Evolutionary conservation across 2,113 vertebrate genomes (phyloP).

Genomic region (Chaenocephalus aceratus): DNA sequence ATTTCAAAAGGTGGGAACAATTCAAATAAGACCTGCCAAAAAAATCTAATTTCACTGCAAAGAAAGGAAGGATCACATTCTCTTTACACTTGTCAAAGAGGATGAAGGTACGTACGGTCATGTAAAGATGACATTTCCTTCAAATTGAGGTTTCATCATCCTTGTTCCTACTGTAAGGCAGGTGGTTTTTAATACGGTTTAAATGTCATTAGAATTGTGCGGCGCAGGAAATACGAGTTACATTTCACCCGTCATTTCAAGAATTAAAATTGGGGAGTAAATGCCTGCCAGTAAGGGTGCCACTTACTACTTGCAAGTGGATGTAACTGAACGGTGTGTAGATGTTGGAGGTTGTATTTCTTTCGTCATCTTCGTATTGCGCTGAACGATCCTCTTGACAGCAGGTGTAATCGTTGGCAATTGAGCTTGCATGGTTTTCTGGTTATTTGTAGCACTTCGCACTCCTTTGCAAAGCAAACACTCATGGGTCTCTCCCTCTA

Average conservation of each 20-base stretch:
- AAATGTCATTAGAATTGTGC: conserved; percentile 18
- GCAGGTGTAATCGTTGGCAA: conserved; percentile 58
- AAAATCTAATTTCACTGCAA: neutral
- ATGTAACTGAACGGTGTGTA: neutral
- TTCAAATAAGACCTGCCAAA: conserved; percentile 22
- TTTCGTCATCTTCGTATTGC: conserved; percentile 18
- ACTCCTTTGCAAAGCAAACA: conserved; percentile 48
- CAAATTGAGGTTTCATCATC: conserved; percentile 13
- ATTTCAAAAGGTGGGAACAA: conserved; percentile 42
- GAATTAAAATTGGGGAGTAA: neutral
- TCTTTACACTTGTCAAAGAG: neutral
- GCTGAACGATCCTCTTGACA: conserved; percentile 40
- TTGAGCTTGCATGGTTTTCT: conserved; percentile 38
- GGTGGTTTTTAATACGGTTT: conserved; percentile 14
- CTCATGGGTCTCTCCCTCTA: conserved; percentile 34
- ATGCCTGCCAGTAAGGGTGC: neutral
- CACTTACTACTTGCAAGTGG: conserved; percentile 19
- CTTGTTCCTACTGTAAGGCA: neutral
- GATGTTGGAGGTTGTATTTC: neutral
- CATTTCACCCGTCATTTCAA: neutral
- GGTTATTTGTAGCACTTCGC: conserved; percentile 37
- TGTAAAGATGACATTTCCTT: conserved; percentile 36
- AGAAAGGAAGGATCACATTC: neutral
- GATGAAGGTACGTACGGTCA: conserved; percentile 23
- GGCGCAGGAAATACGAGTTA: neutral